Base-by-base conservation (phyloP, 2,113 vertebrate species). In the Falco punctatus region DNA sequence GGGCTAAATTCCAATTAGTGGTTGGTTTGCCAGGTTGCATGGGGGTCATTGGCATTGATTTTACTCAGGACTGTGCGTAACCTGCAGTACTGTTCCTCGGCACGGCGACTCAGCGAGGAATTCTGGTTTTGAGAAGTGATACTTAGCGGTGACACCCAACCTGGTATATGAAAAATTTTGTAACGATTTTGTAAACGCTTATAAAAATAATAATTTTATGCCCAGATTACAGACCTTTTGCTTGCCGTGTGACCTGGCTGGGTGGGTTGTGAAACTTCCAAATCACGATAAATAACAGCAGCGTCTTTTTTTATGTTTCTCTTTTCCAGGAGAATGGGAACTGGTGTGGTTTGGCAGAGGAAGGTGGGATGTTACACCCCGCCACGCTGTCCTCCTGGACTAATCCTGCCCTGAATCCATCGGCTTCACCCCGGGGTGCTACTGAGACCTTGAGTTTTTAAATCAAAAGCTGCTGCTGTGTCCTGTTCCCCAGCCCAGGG, bases 241-340 rank as follows among this genome's bases (percentile, higher is more conserved):
- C 16, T 16, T 1, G 4, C 38, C 15, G 24, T 2, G 6, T 4
- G 10, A 10, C 9, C n/a, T 24, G 55, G 35, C 33, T 38, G 33
- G 44, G 15, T 5, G 52, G 32, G 8, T 24, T 6, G 9, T 9
- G 32, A 22, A 22, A 22, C 22, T 28, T 48, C 40, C 19, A 7
- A 14, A 27, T 5, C 10, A 2, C 19, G 0, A 5, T 8, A 48
- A 51, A 28, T 73, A 51, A 88, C 72, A 1, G 38, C 57, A 2
- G 42, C 3, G 1, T 21, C 48, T 32, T 35, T 32, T 35, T 13
- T 7, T 79, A n/a, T 90, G 22, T 26, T 70, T 54, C 46, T 94
- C n/a, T 95, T 79, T 90, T 75, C 40, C 93, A 97, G 97, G 95
- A 94, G 84, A 48, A 59, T 4, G 38, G 89, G 71, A 78, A 23